phyloP scores from a whole-genome alignment of 1,140 invertebrate species.

The Meloidogyne chitwoodi region DNA sequence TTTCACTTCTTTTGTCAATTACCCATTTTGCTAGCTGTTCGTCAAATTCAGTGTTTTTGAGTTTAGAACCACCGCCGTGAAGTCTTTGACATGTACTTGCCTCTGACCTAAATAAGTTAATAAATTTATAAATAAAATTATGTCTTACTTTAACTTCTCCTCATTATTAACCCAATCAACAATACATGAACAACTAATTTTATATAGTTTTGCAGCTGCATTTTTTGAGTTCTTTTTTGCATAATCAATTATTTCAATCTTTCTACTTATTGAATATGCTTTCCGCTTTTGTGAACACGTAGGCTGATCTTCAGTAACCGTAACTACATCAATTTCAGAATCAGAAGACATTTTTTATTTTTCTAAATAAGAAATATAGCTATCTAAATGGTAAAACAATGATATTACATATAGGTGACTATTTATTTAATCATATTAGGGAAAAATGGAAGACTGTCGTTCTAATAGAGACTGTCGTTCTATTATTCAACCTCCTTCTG shows the following conservation, averaged over 20 bases:
- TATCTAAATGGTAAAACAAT: too few species aligned
- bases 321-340: not conserved
- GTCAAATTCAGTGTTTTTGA: not conserved
- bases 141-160: not conserved
- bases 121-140: too few species aligned
- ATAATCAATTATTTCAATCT: not conserved
- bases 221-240: not conserved
- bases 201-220: not conserved
- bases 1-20: not conserved
- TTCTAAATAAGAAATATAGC: too few species aligned
- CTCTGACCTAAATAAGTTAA: not conserved
- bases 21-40: not conserved
- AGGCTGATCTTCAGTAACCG: not conserved
- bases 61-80: not conserved
- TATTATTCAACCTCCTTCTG: too few species aligned
- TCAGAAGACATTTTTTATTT: not conserved
- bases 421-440: too few species aligned
- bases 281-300: not conserved
- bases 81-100: not conserved
- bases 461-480: too few species aligned
- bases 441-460: too few species aligned
- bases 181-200: not conserved
- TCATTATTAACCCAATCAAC: not conserved
- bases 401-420: too few species aligned
- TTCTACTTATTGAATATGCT: not conserved